Percentiles rank a stretch among this genome's conserved stretches.
Evolutionary conservation across 2,797 vertebrate species (phyloP).

Genomic region (Gymnopithys bicolor): DNA sequence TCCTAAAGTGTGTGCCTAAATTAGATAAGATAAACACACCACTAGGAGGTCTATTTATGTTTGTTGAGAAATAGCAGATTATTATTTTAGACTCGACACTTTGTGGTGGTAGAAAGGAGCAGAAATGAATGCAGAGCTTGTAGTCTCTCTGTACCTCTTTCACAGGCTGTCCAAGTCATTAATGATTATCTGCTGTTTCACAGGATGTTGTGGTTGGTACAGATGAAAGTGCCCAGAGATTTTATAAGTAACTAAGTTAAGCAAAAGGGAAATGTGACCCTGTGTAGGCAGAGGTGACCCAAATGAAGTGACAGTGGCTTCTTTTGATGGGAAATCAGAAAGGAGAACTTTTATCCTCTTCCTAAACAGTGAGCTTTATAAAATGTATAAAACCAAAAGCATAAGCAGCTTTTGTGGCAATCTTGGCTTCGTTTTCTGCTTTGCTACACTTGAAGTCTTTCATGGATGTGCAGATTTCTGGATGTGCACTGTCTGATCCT

Average conservation of each 20-base stretch:
- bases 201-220: constrained; percentile 35
- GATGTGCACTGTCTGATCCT: neutral
- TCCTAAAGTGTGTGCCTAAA: neutral
- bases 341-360: neutral
- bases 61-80: neutral
- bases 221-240: neutral
- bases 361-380: neutral
- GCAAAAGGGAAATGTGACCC: neutral
- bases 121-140: neutral
- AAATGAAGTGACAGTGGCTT: constrained; percentile 4
- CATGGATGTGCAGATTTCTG: neutral
- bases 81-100: neutral
- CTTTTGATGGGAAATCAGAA: neutral
- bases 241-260: neutral
- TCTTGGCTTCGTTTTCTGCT: neutral
- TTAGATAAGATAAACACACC: neutral
- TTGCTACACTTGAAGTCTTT: neutral
- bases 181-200: neutral
- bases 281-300: neutral
- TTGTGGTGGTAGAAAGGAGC: neutral
- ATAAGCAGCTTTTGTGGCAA: neutral
- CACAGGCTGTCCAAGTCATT: neutral
- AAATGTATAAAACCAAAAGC: neutral
- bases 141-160: neutral
- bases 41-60: neutral